Base-by-base conservation (phyloP, 2,113 vertebrate species). In the Acanthochromis polyacanthus region DNA sequence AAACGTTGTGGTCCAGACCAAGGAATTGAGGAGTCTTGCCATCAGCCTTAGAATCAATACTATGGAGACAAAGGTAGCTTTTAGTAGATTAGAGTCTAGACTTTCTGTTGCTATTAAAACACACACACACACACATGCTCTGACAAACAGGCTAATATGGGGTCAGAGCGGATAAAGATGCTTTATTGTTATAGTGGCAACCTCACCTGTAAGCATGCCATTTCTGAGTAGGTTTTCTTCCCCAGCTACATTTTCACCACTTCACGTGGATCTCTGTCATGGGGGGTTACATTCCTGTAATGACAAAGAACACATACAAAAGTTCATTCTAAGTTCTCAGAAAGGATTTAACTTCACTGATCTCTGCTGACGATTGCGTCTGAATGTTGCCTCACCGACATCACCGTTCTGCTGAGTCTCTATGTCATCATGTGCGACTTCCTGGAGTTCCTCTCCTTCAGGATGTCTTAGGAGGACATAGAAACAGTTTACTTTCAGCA, bases 1-100 rank as follows among this genome's bases (percentile, higher is more conserved):
- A 32, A 4, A 56, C 51, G 28, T n/a, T 59, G 57, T 1, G 4
- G 60, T 63, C 30, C 57, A 74, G 15, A 61, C 59, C 4, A 0
- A 17, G 19, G n/a, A n/a, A 4, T 2, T 68, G 4, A 76, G 36
- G 11, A 68, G 52, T 22, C 10, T 22, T 14, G 10, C 19, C 64
- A 43, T 74, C 61, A 75, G 59, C 15, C 17, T n/a, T 1, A 20
- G 23, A 4, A 72, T 84, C 59, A 60, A 5, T 45, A 55, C 80
- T 87, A 38, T 60, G 40, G 55, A 75, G 61, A 76, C 74, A 83
- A 75, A 76, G 10, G 45, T 14, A 53, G 50, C 67, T 74, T 71
- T 77, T 81, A 88, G 50, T 14, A 53, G 20, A 84, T 78, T 67
- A 71, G 3, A 78, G 57, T 81, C 55, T 32, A 69, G 67, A 79